Evolutionary conservation across 2,113 vertebrate species (phyloP), one percentile per base, ranked within the genome.

Genomic region (Pedetes capensis): DNA sequence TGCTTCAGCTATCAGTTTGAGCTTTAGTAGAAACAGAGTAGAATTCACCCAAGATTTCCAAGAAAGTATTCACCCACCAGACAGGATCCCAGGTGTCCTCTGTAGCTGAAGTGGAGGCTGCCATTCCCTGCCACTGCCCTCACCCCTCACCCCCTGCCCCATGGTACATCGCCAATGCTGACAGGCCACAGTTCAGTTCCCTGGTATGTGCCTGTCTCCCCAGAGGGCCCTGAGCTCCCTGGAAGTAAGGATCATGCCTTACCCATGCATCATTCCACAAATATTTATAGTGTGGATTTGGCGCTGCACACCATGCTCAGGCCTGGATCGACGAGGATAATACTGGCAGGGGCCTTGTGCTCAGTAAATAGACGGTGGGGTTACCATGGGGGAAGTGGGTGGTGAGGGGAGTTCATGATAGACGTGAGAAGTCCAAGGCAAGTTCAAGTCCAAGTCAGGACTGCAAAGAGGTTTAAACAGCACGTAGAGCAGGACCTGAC

Each of bases 371-470:
- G 76, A 8, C n/a, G 1, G 3, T 16, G n/a, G 51, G 8, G 14
- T 10, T 9, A 3, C 6, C 29, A 34, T 1, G 11, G n/a, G 37
- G 25, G n/a, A 34, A 13, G 3, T 0, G 1, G n/a, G 1, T 23
- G 11, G 42, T 3, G 22, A 0, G 10, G 4, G 4, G 55, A 0
- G 0, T 12, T 49, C n/a, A 0, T n/a, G 0, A 37, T 10, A 61
- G 49, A 25, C 64, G 3, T 5, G 47, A 14, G 51, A 16, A 8
- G 11, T 18, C 80, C 22, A 53, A 59, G 39, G 44, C 37, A 20
- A n/a, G 39, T 44, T 17, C 81, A 13, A 64, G 63, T 34, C 22
- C 6, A 37, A 37, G 51, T 18, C 51, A 18, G 17, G 5, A 16
- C 53, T 34, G 18, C 39, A 18, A 63, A 37, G 59, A 8, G 0